Evolutionary conservation across 53 echinoderm and acorn worm genomes (phyloP), one percentile per base, ranked within the genome.

Genomic region (Mesocentrotus franciscanus): DNA sequence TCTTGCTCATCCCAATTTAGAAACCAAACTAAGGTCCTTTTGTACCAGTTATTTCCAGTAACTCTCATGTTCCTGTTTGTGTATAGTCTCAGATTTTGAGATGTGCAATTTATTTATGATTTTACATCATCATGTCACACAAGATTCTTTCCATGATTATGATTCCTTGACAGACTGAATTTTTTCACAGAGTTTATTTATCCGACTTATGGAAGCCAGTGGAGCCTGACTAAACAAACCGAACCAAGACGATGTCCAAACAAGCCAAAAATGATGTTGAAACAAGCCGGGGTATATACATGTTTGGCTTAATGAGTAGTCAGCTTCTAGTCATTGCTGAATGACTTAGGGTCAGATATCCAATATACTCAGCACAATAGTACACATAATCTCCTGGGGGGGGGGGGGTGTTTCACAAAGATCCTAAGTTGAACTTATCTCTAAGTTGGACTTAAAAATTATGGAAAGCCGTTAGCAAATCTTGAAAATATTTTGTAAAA

Each of bases 81-180:
- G 22, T 7, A 42, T 39, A 81, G 9, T 39, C 12, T 81, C 20
- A 39, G 33, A 17, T 17, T 81, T 6, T 16, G 16, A 42, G 36
- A 17, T 39, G 3, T 76, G 13, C 0, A 30, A 75, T 0, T 49
- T 0, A 49, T 36, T 35, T 39, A 7, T 42, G 36, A 81, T 20
- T 17, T 20, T 36, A 42, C 18, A 81, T 22, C 18, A 20, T 81
- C 12, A 11, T 26, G 0, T 81, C 20, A 33, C 33, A 18, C 81
- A 81, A 18, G 22, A 39, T 81, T 36, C 1, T 39, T 81, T 81
- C 22, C 2, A 10, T 87, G 58, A 59, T 58, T n/a, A 58, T 10
- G 1, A 27, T 87, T 87, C 87, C 87, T 87, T 87, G 59, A 58
- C 87, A 87, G 29, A 87, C 59, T 87, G 26, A 12, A 39, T 58